Percentiles rank a stretch among this genome's conserved stretches.
Evolutionary conservation across 2,888 invertebrate genomes (phyloP).

Genomic region (Ecliptopera silaceata): DNA sequence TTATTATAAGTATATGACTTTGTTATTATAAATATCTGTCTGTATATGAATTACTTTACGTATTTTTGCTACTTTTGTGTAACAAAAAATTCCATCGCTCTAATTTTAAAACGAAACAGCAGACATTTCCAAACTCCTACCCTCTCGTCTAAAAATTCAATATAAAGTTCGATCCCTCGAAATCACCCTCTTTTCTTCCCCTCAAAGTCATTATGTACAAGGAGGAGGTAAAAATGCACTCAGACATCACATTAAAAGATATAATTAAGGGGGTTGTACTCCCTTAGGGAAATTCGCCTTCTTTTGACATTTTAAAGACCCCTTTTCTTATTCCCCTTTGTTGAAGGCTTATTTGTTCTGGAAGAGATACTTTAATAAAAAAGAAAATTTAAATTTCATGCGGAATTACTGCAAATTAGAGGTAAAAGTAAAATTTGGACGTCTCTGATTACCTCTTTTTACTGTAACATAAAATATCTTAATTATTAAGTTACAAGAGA

Average conservation of each 20-base stretch:
- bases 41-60: no score
- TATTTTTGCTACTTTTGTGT: no score
- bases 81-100: not conserved
- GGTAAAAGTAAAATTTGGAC: no score
- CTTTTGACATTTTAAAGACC: slow-evolving; percentile 81
- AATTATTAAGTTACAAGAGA: no score
- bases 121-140: slow-evolving; percentile 27
- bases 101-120: slow-evolving; percentile 14
- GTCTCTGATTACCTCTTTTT: no score
- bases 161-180: slow-evolving; percentile 41
- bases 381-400: not conserved
- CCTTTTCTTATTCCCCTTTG: slow-evolving; percentile 69
- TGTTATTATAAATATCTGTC: no score
- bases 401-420: no score
- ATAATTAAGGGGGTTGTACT: slow-evolving; percentile 77
- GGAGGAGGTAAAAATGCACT: slow-evolving; percentile 78
- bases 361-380: slow-evolving; percentile 26
- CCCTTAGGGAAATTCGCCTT: slow-evolving; percentile 77
- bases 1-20: no score
- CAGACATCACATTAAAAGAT: slow-evolving; percentile 81
- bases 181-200: slow-evolving; percentile 45
- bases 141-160: slow-evolving; percentile 34
- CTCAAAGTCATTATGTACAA: slow-evolving; percentile 51
- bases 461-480: no score
- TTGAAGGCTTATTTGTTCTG: slow-evolving; percentile 26